Base-by-base conservation (phyloP, 92 coral and sea anemone species). In the Micromussa lordhowensis region DNA sequence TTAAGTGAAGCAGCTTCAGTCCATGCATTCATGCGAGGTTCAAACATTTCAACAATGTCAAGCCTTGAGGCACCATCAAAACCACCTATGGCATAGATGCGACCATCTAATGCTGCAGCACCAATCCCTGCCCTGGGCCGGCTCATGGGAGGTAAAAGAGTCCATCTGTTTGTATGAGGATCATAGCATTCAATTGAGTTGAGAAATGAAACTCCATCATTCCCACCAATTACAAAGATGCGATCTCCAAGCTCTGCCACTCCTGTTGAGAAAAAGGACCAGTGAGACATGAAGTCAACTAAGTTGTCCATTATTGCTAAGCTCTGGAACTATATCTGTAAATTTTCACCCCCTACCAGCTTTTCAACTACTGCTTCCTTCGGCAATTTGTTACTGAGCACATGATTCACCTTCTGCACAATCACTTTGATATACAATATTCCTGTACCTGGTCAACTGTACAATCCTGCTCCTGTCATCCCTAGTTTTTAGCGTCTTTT, bases 121-220 rank as follows among this genome's bases (percentile, higher is more conserved):
- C 99, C 99, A 82, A 98, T 94, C 21, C 99, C 99, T 38, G 99
- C 99, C 64, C 99, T 82, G 24, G 99, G 96, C 26, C 95, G 95
- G 66, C 98, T 90, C 98, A 98, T 94, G 26, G 99, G 95, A 22
- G 99, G 94, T 40, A 98, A 94, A 24, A 90, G 90, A 85, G 94
- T 93, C 99, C 99, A 98, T 77, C 94, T 92, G 89, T 98, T 96
- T 48, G 98, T 96, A 40, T 96, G 93, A 21, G 99, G 99, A 82
- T 98, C 98, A 75, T 98, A 98, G 68, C 95, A 96, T 91, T 98
- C 99, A 68, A 95, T 95, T 2, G 98, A 96, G 78, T 98, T 98
- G 76, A 98, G 90, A 68, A 98, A 98, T 17, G 99, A 91, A 18
- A 94, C 93, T 54, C 99, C 99, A 85, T 98, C 99, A 84, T 98